These are phyloP conservation scores for Myotis findleyi DNA, from an alignment of 2,797 vertebrate species.

Conservation along the genomic window DNA sequence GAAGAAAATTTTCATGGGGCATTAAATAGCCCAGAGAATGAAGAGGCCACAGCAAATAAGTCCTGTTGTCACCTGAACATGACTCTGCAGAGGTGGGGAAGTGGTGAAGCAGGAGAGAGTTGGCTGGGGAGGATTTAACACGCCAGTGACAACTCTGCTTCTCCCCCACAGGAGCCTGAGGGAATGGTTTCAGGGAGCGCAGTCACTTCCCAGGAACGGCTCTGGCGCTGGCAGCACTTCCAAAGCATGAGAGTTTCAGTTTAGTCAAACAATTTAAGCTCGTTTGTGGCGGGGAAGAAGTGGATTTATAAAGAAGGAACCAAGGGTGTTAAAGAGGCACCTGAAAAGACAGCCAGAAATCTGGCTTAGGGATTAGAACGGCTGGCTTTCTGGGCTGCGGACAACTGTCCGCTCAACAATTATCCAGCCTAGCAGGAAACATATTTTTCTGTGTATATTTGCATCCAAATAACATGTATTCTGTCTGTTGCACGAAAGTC, in stretches of 20 bases:
- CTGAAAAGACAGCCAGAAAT: conserved; percentile 36
- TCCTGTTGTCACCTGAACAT: neutral
- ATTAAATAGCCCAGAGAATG: neutral
- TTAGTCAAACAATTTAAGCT: conserved; percentile 8
- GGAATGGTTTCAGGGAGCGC: neutral
- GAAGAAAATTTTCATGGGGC: neutral
- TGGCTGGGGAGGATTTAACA: neutral
- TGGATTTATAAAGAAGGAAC: conserved; percentile 43
- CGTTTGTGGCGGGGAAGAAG: conserved; percentile 22
- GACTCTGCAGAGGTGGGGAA: neutral
- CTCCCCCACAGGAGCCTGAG: neutral
- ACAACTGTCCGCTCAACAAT: neutral
- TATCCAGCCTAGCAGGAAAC: neutral
- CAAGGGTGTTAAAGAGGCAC: neutral
- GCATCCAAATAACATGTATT: neutral
- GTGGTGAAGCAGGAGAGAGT: neutral
- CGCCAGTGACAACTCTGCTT: neutral
- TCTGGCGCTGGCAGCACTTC: neutral
- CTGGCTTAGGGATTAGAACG: conserved; percentile 7
- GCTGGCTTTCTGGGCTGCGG: conserved; percentile 18
- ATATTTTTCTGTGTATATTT: conserved; percentile 13
- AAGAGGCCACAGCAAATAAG: conserved; percentile 1
- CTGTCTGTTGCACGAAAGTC: neutral
- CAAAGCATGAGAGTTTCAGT: neutral
- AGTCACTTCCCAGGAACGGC: conserved; percentile 65